These are phyloP conservation scores for Drosophila flavopinicola DNA, from an alignment of 2,888 invertebrate species.

Conservation along the genomic window DNA sequence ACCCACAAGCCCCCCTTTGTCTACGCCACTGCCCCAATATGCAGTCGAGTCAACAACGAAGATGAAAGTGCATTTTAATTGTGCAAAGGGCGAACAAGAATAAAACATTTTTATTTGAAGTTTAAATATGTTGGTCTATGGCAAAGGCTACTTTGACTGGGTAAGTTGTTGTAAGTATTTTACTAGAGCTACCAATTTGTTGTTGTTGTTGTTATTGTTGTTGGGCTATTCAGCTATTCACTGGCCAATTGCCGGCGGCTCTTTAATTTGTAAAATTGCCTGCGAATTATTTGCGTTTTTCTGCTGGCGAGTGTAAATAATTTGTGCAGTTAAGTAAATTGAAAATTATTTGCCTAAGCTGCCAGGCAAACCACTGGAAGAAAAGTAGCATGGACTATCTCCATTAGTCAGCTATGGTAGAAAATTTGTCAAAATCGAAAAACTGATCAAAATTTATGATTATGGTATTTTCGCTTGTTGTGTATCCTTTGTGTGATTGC, in stretches of 20 bases:
- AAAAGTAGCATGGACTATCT: neutral
- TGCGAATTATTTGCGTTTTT: conserved; percentile 12
- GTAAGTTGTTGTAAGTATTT: conserved; percentile 38
- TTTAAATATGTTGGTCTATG: conserved; percentile 11
- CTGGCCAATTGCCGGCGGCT: conserved; percentile 19
- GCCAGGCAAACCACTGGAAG: neutral
- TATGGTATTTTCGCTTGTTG: conserved; percentile 23
- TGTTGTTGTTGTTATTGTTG: conserved; percentile 6
- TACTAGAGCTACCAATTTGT: conserved; percentile 5
- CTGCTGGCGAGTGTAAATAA: conserved; percentile 46
- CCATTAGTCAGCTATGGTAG: conserved; percentile 21
- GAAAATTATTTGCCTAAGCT: conserved; percentile 37
- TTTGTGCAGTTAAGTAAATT: conserved; percentile 48
- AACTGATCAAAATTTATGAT: conserved; percentile 32
- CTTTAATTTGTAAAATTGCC: conserved; percentile 46
- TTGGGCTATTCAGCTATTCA: neutral
- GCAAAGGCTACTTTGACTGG: conserved; percentile 28
- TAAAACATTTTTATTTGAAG: conserved; percentile 17
- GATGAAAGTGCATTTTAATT: conserved; percentile 63
- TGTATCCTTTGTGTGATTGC: conserved; percentile 25
- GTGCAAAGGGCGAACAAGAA: conserved; percentile 13
- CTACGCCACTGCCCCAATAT: conserved; percentile 15
- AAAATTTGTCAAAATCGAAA: conserved; percentile 28
- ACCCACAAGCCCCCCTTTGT: too few relatives aligned
- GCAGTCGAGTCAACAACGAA: conserved; percentile 33